Conservation (phyloP, 92 coral and sea anemone genomes). For the Parazoanthus atlanticus region DNA sequence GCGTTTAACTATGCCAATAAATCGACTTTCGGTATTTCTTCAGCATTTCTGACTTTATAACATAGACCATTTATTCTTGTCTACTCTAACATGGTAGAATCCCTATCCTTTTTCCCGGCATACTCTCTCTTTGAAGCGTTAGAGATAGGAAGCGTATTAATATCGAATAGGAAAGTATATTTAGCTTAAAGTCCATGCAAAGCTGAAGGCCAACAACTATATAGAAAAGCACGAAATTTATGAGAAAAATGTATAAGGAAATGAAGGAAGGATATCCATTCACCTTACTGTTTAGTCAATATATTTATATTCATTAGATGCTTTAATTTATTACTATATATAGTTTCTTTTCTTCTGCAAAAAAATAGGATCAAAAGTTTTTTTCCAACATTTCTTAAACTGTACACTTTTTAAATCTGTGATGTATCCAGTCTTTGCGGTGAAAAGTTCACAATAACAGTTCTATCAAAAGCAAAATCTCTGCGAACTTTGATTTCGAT, state of each 20-base stretch:
- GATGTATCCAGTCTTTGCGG: neutral
- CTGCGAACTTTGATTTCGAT: neutral
- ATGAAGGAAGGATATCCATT: neutral
- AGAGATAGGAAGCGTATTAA: neutral
- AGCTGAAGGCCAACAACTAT: neutral
- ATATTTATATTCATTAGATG: constrained; percentile 5
- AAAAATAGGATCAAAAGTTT: neutral
- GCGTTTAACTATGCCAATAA: neutral
- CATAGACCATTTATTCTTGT: neutral
- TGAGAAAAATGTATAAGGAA: neutral
- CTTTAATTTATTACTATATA: neutral
- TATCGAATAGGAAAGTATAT: neutral
- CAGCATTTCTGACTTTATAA: neutral
- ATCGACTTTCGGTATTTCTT: neutral
- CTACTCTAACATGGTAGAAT: no score
- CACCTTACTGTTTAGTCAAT: constrained; percentile 24
- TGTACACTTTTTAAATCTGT: neutral
- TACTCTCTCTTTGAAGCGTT: no score
- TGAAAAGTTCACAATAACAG: constrained; percentile 28
- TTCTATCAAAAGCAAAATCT: constrained; percentile 15
- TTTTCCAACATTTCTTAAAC: neutral
- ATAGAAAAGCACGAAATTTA: neutral
- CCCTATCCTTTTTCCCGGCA: neutral
- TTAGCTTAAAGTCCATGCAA: neutral
- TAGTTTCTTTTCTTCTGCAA: neutral